A percentile compares a stretch with the other conserved stretches of the same genome.
Evolutionary conservation across 2,797 vertebrate genomes (phyloP).

Genomic region (Momotus momota): DNA sequence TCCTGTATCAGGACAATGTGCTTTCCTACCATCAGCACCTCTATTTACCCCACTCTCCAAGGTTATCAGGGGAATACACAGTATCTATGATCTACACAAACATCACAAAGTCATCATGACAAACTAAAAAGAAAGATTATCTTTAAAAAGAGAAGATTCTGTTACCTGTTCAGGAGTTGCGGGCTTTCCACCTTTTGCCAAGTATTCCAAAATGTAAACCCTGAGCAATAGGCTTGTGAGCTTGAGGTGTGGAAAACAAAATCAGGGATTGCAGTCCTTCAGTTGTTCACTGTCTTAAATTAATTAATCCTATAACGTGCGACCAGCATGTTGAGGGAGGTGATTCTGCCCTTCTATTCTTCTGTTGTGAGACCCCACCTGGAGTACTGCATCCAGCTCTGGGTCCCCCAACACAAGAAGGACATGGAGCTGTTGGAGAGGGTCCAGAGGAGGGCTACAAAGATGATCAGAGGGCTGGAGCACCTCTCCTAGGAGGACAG

Average conservation of each 20-base stretch:
- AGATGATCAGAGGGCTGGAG: too few relatives aligned
- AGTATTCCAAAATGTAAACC: background rate
- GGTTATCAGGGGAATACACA: background rate
- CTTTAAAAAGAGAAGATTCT: background rate
- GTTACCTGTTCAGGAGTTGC: background rate
- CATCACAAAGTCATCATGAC: background rate
- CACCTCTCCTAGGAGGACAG: too few relatives aligned
- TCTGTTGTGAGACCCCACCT: too few relatives aligned
- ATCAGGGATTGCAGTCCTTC: background rate
- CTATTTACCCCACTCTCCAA: background rate
- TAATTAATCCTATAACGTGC: background rate
- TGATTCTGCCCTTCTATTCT: too few relatives aligned
- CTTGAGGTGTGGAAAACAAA: background rate
- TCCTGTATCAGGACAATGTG: background rate
- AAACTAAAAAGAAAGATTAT: background rate
- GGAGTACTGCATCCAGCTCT: too few relatives aligned
- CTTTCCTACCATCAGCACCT: constrained; percentile 30
- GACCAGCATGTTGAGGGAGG: too few relatives aligned
- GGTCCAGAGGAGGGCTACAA: too few relatives aligned
- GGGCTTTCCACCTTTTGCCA: background rate
- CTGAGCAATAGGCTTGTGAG: background rate
- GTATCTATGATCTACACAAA: background rate
- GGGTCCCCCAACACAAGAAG: too few relatives aligned
- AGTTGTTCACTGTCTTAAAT: background rate
- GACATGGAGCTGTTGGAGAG: too few relatives aligned